A percentile compares a stretch with the other conserved stretches of the same genome.
These are phyloP conservation scores for Hemicrepidius hirtus DNA, from an alignment of 2,888 invertebrate species.

Conservation along the genomic window DNA sequence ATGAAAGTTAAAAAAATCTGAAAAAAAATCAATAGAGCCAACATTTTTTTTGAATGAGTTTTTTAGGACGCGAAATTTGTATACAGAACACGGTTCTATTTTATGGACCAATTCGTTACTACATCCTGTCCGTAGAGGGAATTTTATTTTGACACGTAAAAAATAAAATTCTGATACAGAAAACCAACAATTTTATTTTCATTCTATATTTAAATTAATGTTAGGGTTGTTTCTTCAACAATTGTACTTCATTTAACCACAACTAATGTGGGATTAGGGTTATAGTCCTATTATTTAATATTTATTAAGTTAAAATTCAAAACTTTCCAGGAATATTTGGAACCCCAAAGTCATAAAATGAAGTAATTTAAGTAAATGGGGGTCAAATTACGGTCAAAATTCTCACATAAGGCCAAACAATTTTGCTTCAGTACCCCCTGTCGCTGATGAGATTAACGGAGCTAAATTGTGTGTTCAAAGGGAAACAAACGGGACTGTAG, in stretches of 20 bases:
- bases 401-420: conserved; percentile 24
- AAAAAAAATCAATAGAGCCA: not conserved
- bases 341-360: conserved; percentile 22
- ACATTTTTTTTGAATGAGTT: conserved; percentile 3
- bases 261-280: conserved; percentile 16
- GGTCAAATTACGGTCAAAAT: conserved; percentile 34
- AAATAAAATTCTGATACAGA: not conserved
- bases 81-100: conserved; percentile 1
- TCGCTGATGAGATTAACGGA: conserved; percentile 28
- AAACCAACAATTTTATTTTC: no score
- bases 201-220: no score
- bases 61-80: not conserved
- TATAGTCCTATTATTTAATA: conserved; percentile 21
- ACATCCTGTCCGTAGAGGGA: not conserved
- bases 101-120: conserved; percentile 6
- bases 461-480: conserved; percentile 29
- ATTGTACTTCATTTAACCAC: not conserved
- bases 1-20: not conserved
- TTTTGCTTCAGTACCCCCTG: conserved; percentile 19
- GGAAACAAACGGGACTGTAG: conserved; percentile 12
- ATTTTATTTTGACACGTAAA: not conserved
- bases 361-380: conserved; percentile 34
- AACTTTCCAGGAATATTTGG: conserved; percentile 9
- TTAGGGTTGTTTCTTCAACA: no score
- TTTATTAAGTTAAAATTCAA: conserved; percentile 28